These are phyloP conservation scores for Agapornis roseicollis DNA, from an alignment of 2,113 vertebrate species.

Conservation along the genomic window DNA sequence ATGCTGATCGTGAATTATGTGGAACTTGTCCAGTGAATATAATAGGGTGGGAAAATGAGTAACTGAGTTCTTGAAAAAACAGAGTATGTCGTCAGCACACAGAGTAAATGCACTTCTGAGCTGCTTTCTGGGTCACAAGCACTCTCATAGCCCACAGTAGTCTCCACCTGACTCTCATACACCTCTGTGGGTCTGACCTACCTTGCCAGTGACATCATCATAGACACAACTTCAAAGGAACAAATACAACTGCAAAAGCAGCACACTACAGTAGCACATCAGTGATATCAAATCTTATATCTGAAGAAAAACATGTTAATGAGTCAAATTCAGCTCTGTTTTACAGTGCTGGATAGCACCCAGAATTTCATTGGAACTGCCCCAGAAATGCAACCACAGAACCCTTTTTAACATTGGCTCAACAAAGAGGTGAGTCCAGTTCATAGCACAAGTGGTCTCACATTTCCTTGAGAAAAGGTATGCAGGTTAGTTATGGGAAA, in stretches of 20 bases:
- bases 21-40: background rate
- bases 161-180: background rate
- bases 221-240: background rate
- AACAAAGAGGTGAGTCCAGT: background rate
- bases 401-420: background rate
- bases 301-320: background rate
- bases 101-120: background rate
- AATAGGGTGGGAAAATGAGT: background rate
- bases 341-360: background rate
- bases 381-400: background rate
- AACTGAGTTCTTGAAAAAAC: background rate
- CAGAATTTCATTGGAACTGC: background rate
- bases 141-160: background rate
- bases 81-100: background rate
- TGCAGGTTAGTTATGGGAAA: background rate
- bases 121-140: background rate
- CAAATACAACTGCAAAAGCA: background rate
- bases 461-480: background rate
- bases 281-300: background rate
- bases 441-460: background rate
- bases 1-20: background rate
- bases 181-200: background rate
- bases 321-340: background rate
- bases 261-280: background rate
- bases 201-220: fast-evolving